Conservation (phyloP, 2,113 vertebrate genomes). For the Pollachius pollachius region DNA sequence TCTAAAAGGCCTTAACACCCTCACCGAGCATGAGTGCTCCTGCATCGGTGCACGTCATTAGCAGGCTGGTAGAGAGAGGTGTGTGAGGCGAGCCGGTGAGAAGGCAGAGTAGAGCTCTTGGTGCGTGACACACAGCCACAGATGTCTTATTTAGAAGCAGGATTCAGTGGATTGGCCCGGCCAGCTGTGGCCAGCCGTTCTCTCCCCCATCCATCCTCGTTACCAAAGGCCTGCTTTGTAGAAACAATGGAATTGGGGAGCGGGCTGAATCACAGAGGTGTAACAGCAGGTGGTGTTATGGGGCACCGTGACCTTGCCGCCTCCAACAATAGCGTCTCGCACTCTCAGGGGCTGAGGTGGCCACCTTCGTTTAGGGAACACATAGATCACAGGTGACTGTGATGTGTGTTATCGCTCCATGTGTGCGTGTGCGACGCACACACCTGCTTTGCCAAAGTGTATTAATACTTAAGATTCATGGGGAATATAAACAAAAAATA, state of each 20-base stretch:
- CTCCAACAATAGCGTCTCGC: constrained; percentile 33
- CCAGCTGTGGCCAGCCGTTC: constrained; percentile 37
- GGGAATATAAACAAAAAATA: too few species aligned
- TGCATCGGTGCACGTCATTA: not conserved
- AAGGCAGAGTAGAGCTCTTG: not conserved
- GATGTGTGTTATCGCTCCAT: not conserved
- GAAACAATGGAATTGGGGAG: not conserved
- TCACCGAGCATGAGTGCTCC: not conserved
- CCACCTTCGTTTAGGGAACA: constrained; percentile 28
- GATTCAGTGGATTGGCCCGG: constrained; percentile 7
- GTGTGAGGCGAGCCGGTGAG: not conserved
- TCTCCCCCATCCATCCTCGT: constrained; percentile 46
- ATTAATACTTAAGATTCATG: too few species aligned
- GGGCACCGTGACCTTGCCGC: constrained; percentile 32
- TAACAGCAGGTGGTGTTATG: constrained; percentile 26
- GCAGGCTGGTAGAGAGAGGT: not conserved
- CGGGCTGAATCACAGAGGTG: constrained; percentile 12
- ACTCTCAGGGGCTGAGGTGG: constrained; percentile 10
- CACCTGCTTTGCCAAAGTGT: too few species aligned
- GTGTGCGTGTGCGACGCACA: too few species aligned
- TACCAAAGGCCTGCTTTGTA: constrained; percentile 8
- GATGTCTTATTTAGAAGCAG: constrained; percentile 22
- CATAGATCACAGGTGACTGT: constrained; percentile 20
- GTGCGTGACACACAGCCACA: not conserved
- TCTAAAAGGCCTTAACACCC: not conserved